These are phyloP conservation scores for Tenebrio molitor DNA, from an alignment of 1,140 invertebrate genomes.

Conservation along the genomic window DNA sequence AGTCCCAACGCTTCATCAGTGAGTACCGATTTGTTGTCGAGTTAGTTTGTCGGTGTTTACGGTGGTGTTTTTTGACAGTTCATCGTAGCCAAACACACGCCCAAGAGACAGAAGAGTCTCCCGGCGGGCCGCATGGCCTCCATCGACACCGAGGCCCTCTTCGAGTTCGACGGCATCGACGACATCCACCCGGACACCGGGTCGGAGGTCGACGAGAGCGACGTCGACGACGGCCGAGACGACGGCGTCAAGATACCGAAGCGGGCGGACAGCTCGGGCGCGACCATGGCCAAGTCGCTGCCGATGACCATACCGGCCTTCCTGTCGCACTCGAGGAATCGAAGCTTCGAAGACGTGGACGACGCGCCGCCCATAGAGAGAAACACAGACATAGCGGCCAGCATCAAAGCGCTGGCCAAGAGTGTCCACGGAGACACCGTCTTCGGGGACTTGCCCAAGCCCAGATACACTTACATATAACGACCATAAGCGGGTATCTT, in stretches of 20 bases:
- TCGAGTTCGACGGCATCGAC: conserved; percentile 71
- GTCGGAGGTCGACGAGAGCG: conserved; percentile 66
- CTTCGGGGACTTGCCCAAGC: conserved; percentile 86
- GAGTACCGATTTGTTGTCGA: background rate
- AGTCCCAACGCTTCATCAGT: background rate
- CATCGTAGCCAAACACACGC: conserved; percentile 54
- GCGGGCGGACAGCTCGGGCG: conserved; percentile 56
- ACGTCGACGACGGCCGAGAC: conserved; percentile 61
- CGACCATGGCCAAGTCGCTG: conserved; percentile 70
- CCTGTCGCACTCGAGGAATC: conserved; percentile 62
- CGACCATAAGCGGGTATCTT: too few species aligned
- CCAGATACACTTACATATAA: conserved; percentile 85
- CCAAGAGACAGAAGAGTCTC: conserved; percentile 49
- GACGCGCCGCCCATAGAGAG: conserved; percentile 65
- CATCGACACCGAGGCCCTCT: conserved; percentile 69
- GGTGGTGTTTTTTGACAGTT: too few species aligned
- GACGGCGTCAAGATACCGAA: conserved; percentile 68
- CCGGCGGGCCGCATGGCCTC: conserved; percentile 52
- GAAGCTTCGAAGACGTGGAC: conserved; percentile 66
- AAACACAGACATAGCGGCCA: conserved; percentile 82
- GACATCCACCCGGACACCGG: conserved; percentile 61
- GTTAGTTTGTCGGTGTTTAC: background rate
- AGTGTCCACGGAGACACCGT: conserved; percentile 88
- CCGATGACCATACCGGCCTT: conserved; percentile 72
- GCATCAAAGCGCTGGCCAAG: conserved; percentile 87